Conservation (phyloP, 1,140 invertebrate species). For the Anastatus disparis region DNA sequence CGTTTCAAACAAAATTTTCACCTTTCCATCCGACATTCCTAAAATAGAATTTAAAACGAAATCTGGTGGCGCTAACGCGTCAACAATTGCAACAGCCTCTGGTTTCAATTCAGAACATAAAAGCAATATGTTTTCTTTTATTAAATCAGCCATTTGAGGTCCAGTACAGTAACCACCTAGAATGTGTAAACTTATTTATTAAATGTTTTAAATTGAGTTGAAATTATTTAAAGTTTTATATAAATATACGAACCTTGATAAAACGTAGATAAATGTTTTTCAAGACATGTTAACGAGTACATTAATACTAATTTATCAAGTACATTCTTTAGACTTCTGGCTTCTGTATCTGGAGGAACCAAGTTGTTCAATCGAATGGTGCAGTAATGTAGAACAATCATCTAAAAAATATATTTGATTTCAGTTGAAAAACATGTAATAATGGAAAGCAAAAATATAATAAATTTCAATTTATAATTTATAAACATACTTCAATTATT, state of each 20-base stretch:
- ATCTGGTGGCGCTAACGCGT: slow-evolving; percentile 89
- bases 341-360: slow-evolving; percentile 56
- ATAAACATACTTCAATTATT: no score
- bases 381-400: slow-evolving; percentile 54
- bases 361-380: slow-evolving; percentile 50
- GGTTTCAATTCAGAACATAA: slow-evolving; percentile 74
- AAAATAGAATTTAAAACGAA: slow-evolving; percentile 84
- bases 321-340: slow-evolving; percentile 65
- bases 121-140: slow-evolving; percentile 71
- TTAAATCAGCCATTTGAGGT: slow-evolving; percentile 59
- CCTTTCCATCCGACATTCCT: slow-evolving; percentile 82
- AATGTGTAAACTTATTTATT: background rate
- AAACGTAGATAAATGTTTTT: slow-evolving; percentile 78
- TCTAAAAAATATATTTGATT: slow-evolving; percentile 45
- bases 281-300: slow-evolving; percentile 78
- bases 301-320: slow-evolving; percentile 74
- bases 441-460: no score
- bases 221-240: background rate
- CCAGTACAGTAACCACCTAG: slow-evolving; percentile 67
- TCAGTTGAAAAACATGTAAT: no score
- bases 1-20: slow-evolving; percentile 51
- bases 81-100: slow-evolving; percentile 82
- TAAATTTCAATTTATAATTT: no score
- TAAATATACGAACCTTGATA: slow-evolving; percentile 70
- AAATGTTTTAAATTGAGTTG: background rate